A percentile compares a stretch with the other conserved stretches of the same genome.
phyloP scores from a whole-genome alignment of 2,113 vertebrate species.

The Romanogobio albipinnatus region DNA sequence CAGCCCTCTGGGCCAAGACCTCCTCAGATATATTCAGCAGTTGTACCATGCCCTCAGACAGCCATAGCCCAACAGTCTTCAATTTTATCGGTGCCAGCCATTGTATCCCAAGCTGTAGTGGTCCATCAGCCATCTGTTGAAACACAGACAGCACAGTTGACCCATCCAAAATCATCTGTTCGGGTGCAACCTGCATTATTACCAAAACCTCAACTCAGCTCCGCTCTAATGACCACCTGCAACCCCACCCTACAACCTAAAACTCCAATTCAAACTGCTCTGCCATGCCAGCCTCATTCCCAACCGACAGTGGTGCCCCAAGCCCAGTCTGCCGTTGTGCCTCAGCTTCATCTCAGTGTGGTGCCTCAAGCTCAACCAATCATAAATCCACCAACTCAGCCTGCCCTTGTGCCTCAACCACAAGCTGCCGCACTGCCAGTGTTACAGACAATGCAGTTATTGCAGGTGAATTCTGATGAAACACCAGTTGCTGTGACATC shows the following conservation, averaged over 20 bases:
- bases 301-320: conserved; percentile 43
- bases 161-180: conserved; percentile 48
- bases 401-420: conserved; percentile 71
- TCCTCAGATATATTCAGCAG: conserved; percentile 66
- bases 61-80: conserved; percentile 48
- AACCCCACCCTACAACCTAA: conserved; percentile 14
- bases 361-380: conserved; percentile 60
- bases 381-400: conserved; percentile 57
- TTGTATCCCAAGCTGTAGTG: conserved; percentile 66
- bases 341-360: conserved; percentile 56
- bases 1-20: conserved; percentile 63
- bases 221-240: conserved; percentile 12
- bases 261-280: conserved; percentile 32
- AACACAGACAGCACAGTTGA: conserved; percentile 50
- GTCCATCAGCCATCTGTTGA: conserved; percentile 68
- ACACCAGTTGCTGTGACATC: conserved; percentile 77
- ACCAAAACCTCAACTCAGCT: conserved; percentile 47
- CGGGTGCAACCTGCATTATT: conserved; percentile 48
- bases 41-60: conserved; percentile 55
- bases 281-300: conserved; percentile 46
- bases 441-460: conserved; percentile 94
- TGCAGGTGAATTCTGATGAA: conserved; percentile 85
- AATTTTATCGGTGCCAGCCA: conserved; percentile 59
- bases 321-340: conserved; percentile 58
- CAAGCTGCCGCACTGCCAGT: conserved; percentile 85